Evolutionary conservation across 2,113 vertebrate species (phyloP).

Genomic region (Caranx melampygus): DNA sequence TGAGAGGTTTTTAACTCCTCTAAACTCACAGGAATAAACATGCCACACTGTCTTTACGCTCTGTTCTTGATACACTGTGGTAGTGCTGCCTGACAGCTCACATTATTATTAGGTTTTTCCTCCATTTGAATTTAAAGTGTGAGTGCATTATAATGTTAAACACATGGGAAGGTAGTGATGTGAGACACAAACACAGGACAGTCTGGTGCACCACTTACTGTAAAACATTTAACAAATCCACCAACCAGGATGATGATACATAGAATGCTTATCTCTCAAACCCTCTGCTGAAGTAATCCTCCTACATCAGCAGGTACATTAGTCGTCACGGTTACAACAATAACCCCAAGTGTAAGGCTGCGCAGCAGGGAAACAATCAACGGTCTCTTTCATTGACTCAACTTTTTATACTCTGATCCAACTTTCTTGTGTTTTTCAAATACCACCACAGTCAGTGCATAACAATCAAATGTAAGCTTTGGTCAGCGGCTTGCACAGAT

Average conservation of each 20-base stretch:
- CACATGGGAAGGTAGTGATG: not conserved
- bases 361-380: not conserved
- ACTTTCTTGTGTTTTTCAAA: not conserved
- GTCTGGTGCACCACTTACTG: not conserved
- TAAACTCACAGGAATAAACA: not conserved
- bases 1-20: not conserved
- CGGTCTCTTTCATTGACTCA: not conserved
- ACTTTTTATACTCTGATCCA: not conserved
- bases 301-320: not conserved
- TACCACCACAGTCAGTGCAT: not conserved
- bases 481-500: not conserved
- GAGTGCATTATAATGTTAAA: not conserved
- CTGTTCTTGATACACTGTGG: too few species aligned
- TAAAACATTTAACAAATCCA: too few species aligned
- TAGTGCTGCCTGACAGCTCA: too few species aligned
- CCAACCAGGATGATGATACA: not conserved
- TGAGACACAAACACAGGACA: not conserved
- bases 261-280: not conserved
- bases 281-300: not conserved
- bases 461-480: slow-evolving; percentile 2
- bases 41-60: not conserved
- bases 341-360: not conserved
- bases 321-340: not conserved
- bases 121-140: not conserved
- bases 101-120: not conserved